A percentile compares a stretch with the other conserved stretches of the same genome.
Evolutionary conservation across 1,140 invertebrate genomes (phyloP).

Genomic region (Ceratina japonica): DNA sequence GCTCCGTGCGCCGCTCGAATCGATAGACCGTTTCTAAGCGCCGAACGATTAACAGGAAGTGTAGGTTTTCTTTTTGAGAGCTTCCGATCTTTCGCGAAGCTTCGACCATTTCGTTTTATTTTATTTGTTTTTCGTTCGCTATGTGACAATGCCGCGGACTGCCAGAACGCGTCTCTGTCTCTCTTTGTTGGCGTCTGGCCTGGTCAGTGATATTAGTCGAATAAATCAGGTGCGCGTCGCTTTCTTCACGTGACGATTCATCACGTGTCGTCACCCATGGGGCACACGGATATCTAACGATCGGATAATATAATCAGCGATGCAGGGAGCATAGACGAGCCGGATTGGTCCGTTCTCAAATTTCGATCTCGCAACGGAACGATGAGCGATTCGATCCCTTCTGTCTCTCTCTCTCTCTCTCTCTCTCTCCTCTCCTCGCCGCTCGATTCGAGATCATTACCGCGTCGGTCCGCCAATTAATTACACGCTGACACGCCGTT

Average conservation of each 20-base stretch:
- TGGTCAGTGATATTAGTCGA: conserved; percentile 1
- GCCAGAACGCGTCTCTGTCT: neutral
- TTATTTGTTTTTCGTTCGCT: too few species aligned
- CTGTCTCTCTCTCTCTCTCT: too few species aligned
- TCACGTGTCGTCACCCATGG: conserved; percentile 42
- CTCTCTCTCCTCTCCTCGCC: too few species aligned
- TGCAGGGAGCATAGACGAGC: neutral
- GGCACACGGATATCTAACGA: neutral
- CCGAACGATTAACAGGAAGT: neutral
- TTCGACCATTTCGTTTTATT: neutral
- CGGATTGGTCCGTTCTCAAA: neutral
- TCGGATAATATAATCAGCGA: neutral
- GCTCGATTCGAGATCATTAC: neutral
- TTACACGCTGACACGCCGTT: neutral
- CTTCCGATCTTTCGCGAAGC: neutral
- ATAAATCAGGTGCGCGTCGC: conserved; percentile 30
- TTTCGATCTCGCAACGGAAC: neutral
- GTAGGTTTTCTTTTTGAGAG: too few species aligned
- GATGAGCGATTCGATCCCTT: too few species aligned
- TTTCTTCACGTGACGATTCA: conserved; percentile 35
- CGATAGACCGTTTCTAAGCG: neutral
- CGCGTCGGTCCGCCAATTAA: neutral
- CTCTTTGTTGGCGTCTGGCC: conserved; percentile 6
- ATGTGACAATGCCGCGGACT: too few species aligned
- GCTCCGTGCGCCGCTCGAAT: too few species aligned